Conservation (phyloP, 2,797 vertebrate species). For the Dryobates pubescens region DNA sequence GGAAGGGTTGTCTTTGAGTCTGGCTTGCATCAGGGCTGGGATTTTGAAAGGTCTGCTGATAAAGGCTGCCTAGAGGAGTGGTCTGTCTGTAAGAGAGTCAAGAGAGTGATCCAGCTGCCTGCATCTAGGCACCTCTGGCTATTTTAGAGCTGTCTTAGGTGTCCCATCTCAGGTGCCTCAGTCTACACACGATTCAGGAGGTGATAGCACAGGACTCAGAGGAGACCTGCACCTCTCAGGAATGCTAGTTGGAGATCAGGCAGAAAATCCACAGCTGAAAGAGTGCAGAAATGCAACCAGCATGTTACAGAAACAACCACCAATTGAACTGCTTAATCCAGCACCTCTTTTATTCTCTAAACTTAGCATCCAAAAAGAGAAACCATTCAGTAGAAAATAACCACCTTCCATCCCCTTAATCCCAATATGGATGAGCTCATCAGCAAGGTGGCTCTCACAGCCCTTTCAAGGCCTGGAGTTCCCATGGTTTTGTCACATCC, state of each 20-base stretch:
- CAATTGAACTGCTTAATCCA: background rate
- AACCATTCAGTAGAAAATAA: background rate
- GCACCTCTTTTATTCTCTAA: background rate
- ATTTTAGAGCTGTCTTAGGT: background rate
- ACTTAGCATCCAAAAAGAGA: background rate
- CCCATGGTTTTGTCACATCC: background rate
- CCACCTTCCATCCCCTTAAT: background rate
- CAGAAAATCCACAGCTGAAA: background rate
- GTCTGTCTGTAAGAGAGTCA: background rate
- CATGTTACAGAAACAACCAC: background rate
- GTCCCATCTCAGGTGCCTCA: background rate
- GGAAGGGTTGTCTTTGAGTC: background rate
- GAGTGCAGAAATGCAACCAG: background rate
- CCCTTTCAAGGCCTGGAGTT: background rate
- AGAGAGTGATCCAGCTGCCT: constrained; percentile 32
- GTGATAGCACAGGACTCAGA: background rate
- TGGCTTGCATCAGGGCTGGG: background rate
- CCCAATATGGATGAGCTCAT: background rate
- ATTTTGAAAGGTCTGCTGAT: constrained; percentile 31
- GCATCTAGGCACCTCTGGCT: constrained; percentile 38
- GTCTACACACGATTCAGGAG: background rate
- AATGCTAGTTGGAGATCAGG: background rate
- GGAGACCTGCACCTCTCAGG: background rate
- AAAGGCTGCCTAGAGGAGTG: constrained; percentile 33
- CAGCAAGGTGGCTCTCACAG: background rate